A percentile compares a stretch with the other conserved stretches of the same genome.
Conservation (phyloP, 2,797 vertebrate species). For the Channallabes apus region DNA sequence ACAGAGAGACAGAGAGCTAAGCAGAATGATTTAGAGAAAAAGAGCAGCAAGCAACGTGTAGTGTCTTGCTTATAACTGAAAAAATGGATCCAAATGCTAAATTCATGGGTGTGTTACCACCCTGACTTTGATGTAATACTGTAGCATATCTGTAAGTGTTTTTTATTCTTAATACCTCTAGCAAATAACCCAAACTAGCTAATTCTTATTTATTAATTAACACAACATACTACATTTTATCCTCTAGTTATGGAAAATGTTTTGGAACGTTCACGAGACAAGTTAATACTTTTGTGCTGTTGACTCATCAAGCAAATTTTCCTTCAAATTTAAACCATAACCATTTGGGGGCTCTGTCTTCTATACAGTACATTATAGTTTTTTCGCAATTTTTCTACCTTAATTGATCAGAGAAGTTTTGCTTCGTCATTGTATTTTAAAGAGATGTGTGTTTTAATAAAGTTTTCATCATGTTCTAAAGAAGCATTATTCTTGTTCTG, state of each 20-base stretch:
- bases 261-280: background rate
- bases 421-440: too few species aligned
- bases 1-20: background rate
- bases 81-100: background rate
- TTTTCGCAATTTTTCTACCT: too few species aligned
- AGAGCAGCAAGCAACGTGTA: background rate
- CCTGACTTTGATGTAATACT: background rate
- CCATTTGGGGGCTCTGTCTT: too few species aligned
- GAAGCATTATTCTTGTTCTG: too few species aligned
- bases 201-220: background rate
- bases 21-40: background rate
- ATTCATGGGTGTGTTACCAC: background rate
- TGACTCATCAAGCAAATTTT: too few species aligned
- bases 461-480: too few species aligned
- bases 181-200: background rate
- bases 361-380: too few species aligned
- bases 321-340: too few species aligned
- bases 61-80: background rate
- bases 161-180: background rate
- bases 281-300: background rate
- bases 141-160: background rate
- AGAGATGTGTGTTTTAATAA: too few species aligned
- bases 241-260: background rate
- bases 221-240: background rate
- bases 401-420: too few species aligned